Evolutionary conservation across 2,888 invertebrate species (phyloP), one percentile per base, ranked within the genome.

Genomic region (Cabera pusaria): DNA sequence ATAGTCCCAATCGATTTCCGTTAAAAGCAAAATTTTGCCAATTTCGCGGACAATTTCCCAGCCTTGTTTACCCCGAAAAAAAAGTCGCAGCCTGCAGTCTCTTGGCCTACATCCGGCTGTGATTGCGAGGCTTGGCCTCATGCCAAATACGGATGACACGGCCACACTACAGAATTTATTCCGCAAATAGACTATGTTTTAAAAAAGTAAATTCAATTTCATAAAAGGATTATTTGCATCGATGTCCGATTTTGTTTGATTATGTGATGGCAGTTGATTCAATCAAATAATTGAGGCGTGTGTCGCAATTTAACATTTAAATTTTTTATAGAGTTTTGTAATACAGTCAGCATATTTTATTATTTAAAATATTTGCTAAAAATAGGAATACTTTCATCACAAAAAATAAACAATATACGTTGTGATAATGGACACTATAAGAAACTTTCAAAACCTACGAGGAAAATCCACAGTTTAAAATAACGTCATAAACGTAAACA

Each of bases 51-150:
- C 19, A 32, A 32, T 32, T 12, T 16, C 25, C 22, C 18, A 43
- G 52, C 38, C 37, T 49, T 44, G 51, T 49, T 44, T 49, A 44
- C 43, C 31, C 41, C 38, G 55, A 52, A 54, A 49, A 62, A 64
- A 65, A 59, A 59, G 47, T 40, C 45, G 43, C 59, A 56, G 51
- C 43, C 75, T 70, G 85, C 85, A 84, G 78, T 76, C 85, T 79
- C 86, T 85, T 84, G 85, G 69, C 86, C 86, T 70, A 86, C 66
- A 79, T 84, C 63, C 69, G 64, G 56, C 60, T 76, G 65, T 78
- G 83, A 83, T 78, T 81, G 80, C 70, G 67, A 56, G 64, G 60
- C 69, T 72, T 84, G 86, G 86, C 86, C 69, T 54, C 32, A 53
- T 56, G 72, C 84, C 84, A 84, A 80, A 72, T 67, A 48, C 54